Base-by-base conservation (phyloP, 2,797 vertebrate genomes). In the Antennarius maculatus region DNA sequence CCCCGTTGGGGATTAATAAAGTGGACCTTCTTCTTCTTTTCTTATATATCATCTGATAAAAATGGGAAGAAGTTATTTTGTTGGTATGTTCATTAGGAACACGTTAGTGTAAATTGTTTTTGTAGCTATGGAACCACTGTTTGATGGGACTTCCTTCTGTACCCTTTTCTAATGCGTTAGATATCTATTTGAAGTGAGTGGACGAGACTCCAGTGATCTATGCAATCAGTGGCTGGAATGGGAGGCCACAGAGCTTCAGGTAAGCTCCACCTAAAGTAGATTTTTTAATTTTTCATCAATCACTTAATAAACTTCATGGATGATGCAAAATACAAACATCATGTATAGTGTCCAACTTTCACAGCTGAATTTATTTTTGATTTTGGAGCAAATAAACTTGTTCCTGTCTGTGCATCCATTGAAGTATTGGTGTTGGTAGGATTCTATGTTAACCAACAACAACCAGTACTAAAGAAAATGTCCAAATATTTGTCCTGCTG, bases 211-310 rank as follows among this genome's bases (percentile, higher is more conserved):
- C 58, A 92, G 78, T 70, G 91, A 94, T 37, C 82, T 93, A 48
- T 93, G 84, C 62, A 92, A 89, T 45, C 96, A 96, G 71, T 97
- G 96, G 95, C 89, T 98, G 55, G 97, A 98, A 88, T 98, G 97
- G 97, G 97, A 98, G 74, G 91, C 93, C 9, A 94, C 93, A 1
- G 92, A 95, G 63, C 91, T 98, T 31, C 95, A 97, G 95, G 97
- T 97, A 76, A 66, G 76, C 47, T 17, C 43, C 4, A 18, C n/a
- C 37, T 60, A 11, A 61, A 63, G 15, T 7, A 31, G 18, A 60
- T 17, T 8, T 49, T 23, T 46, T 13, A 18, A 1, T 64, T 61
- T 34, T 14, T 1, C 51, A 7, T 8, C 29, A 27, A 69, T 61
- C 23, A 23, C 16, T 54, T 43, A 43, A 27, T n/a, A 49, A 61